Evolutionary conservation across 1,140 invertebrate genomes (phyloP).

Genomic region (Paracyclopina nana): DNA sequence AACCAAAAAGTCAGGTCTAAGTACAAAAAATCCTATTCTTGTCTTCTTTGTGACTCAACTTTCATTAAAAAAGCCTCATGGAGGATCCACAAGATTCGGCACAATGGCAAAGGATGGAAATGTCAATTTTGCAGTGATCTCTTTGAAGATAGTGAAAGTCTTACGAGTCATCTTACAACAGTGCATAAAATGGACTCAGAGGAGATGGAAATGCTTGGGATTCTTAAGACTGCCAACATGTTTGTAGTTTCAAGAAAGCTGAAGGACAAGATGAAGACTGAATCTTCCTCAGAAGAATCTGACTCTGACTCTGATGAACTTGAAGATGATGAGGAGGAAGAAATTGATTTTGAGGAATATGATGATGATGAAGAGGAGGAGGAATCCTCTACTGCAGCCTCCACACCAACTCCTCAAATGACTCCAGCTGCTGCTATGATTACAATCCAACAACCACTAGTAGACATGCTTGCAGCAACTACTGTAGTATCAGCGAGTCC

Average conservation of each 20-base stretch:
- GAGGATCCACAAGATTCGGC: conserved; percentile 6
- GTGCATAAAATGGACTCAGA: neutral
- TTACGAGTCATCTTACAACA: neutral
- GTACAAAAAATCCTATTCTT: neutral
- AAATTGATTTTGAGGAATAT: no score
- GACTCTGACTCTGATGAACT: no score
- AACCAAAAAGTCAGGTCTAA: no score
- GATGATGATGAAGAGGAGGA: no score
- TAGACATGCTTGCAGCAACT: neutral
- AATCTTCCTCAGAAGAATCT: no score
- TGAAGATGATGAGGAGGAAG: no score
- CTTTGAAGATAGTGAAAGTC: neutral
- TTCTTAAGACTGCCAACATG: neutral
- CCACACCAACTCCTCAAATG: no score
- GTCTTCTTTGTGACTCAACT: neutral
- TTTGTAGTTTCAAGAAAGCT: neutral
- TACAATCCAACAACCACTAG: no score
- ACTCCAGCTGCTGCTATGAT: no score
- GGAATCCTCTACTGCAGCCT: no score
- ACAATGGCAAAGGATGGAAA: neutral
- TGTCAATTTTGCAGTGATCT: conserved; percentile 4
- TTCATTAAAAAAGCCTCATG: neutral
- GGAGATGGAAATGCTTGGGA: conserved; percentile 5
- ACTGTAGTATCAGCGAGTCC: neutral
- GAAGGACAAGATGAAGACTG: no score